Conservation (phyloP, 2,113 vertebrate genomes). For the Canis aureus region DNA sequence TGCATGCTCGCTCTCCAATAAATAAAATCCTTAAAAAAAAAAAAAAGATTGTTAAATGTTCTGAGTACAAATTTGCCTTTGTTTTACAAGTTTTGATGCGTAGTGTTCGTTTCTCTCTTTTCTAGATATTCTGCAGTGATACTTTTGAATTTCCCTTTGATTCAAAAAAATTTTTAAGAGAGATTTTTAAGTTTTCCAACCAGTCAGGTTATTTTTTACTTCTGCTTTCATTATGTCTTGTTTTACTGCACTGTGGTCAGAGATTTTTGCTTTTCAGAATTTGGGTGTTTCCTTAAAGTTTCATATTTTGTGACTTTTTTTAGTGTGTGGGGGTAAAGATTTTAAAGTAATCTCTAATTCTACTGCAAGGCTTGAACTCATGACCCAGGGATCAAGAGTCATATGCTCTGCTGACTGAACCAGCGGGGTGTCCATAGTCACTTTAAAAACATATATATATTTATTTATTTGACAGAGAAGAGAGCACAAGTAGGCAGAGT, state of each 20-base stretch:
- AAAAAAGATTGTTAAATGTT: background rate
- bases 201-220: background rate
- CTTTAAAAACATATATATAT: background rate
- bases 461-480: no score
- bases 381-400: background rate
- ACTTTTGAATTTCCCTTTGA: background rate
- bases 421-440: background rate
- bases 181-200: background rate
- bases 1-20: no score
- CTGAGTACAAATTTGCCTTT: background rate
- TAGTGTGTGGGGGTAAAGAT: background rate
- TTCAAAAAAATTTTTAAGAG: background rate
- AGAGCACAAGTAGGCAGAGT: no score
- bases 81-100: background rate
- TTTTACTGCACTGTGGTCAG: background rate
- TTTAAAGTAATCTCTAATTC: background rate
- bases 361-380: background rate
- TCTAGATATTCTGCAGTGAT: background rate
- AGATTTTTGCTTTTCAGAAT: slow-evolving; percentile 39
- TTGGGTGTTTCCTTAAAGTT: slow-evolving; percentile 19
- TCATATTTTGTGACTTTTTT: background rate
- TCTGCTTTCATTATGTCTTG: background rate
- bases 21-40: no score
- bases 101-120: background rate
- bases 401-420: background rate